Evolutionary conservation across 2,113 vertebrate genomes (phyloP).

Genomic region (Amblyopsis rosae): DNA sequence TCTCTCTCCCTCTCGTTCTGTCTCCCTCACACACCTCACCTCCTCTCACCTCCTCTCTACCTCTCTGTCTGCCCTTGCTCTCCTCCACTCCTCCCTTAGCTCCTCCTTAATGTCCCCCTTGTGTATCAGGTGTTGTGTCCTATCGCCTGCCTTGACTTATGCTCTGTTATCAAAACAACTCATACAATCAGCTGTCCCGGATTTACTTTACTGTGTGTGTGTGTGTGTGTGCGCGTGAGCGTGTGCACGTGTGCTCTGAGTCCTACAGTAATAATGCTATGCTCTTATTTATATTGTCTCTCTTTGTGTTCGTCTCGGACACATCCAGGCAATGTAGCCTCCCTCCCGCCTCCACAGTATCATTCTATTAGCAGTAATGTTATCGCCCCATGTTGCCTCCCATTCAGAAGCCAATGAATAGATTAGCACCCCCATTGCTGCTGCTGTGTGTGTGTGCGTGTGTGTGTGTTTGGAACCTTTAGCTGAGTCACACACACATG

Average conservation of each 20-base stretch:
- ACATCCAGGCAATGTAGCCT: not conserved
- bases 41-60: slow-evolving; percentile 30
- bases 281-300: not conserved
- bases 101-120: not conserved
- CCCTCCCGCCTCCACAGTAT: slow-evolving; percentile 23
- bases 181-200: slow-evolving; percentile 68
- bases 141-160: slow-evolving; percentile 34
- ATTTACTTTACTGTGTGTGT: slow-evolving; percentile 53
- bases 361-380: slow-evolving; percentile 62
- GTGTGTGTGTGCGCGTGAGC: slow-evolving; percentile 7
- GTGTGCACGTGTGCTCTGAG: slow-evolving; percentile 6
- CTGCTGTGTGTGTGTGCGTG: slow-evolving; percentile 8
- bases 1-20: slow-evolving; percentile 27
- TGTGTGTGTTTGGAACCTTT: slow-evolving; percentile 14
- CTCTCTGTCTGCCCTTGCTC: not conserved
- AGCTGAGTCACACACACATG: not conserved
- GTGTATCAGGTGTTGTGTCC: not conserved
- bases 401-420: slow-evolving; percentile 63
- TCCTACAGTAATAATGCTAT: slow-evolving; percentile 38
- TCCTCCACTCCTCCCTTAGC: slow-evolving; percentile 25
- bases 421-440: slow-evolving; percentile 50
- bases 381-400: slow-evolving; percentile 46
- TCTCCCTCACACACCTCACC: not conserved
- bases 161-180: slow-evolving; percentile 64
- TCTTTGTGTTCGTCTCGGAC: not conserved